These are phyloP conservation scores for Diogma glabrata DNA, from an alignment of 2,888 invertebrate species.

Conservation along the genomic window DNA sequence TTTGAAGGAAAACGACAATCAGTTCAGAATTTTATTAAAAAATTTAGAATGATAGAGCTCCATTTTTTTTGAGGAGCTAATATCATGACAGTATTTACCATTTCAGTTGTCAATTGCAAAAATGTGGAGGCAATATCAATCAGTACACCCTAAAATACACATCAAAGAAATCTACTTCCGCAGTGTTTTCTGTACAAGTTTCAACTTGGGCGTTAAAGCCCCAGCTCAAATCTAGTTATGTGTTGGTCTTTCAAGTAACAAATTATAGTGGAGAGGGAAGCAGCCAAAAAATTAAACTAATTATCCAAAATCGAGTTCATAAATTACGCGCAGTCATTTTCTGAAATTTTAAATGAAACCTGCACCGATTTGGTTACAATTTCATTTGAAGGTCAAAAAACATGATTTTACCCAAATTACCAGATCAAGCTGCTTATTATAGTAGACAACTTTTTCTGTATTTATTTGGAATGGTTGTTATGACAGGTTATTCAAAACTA, in stretches of 20 bases:
- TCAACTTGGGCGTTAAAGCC: not conserved
- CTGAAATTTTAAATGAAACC: too few species aligned
- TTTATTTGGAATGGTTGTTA: constrained; percentile 7
- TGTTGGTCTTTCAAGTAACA: too few species aligned
- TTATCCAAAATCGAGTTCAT: too few species aligned
- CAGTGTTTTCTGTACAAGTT: not conserved
- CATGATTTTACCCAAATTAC: constrained; percentile 7
- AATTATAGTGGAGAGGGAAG: too few species aligned
- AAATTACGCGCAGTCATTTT: too few species aligned
- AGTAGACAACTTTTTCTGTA: constrained; percentile 8
- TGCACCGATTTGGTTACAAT: not conserved
- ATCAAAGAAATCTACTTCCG: not conserved
- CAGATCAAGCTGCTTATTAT: constrained; percentile 11
- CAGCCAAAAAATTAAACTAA: too few species aligned
- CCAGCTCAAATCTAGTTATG: not conserved
- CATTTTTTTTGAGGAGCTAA: not conserved
- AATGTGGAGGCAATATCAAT: not conserved
- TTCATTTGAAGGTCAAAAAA: constrained; percentile 11
- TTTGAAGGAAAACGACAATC: not conserved
- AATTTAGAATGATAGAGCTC: not conserved
- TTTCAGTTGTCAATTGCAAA: not conserved
- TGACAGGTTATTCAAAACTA: constrained; percentile 1
- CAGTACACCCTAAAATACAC: not conserved
- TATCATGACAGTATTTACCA: not conserved
- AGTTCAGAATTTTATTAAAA: not conserved